These are phyloP conservation scores for Scylla paramamosain DNA, from an alignment of 1,140 invertebrate species.

Conservation along the genomic window DNA sequence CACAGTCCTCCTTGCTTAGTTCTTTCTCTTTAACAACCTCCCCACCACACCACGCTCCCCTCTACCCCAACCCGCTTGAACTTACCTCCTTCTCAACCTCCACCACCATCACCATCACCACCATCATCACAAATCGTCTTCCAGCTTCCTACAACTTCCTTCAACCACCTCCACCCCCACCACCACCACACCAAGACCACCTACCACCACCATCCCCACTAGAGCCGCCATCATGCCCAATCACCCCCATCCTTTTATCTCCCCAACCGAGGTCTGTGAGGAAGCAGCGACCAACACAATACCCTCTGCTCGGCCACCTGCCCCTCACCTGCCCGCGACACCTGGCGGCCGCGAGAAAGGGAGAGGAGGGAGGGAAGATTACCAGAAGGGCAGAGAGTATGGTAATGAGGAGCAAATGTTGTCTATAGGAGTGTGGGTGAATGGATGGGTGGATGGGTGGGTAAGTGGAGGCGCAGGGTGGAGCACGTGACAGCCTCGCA, in stretches of 20 bases:
- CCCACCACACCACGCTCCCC: no score
- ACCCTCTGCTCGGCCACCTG: neutral
- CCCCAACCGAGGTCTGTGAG: neutral
- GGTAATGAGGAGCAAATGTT: neutral
- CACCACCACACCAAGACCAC: neutral
- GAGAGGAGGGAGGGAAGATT: neutral
- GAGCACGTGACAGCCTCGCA: no score
- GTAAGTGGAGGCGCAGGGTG: neutral
- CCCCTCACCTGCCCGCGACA: slow-evolving; percentile 7
- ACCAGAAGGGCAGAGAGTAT: neutral
- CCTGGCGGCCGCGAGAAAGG: neutral
- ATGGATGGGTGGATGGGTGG: neutral
- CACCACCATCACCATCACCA: no score
- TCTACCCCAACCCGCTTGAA: no score
- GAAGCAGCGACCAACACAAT: neutral
- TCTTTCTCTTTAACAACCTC: no score
- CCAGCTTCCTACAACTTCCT: no score
- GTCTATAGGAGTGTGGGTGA: neutral
- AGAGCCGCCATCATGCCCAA: neutral
- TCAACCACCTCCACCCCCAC: no score
- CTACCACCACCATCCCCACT: neutral
- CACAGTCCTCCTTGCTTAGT: no score
- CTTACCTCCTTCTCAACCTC: no score
- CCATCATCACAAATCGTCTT: no score
- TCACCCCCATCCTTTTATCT: neutral